Evolutionary conservation across 2,888 invertebrate species (phyloP), one percentile per base, ranked within the genome.

Genomic region (Vesta saturnalis): DNA sequence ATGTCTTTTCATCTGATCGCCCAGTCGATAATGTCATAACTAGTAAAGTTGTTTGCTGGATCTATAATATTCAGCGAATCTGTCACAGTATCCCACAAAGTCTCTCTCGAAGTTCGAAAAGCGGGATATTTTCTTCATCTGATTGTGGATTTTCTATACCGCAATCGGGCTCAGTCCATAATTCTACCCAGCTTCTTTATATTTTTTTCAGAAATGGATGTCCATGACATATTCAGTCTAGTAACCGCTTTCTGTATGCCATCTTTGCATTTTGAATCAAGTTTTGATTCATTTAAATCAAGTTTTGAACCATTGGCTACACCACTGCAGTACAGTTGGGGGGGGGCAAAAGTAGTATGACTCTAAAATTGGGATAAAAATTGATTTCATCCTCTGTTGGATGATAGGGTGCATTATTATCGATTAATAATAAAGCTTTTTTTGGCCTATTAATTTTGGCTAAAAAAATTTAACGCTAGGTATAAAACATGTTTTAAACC

Each of bases 281-380:
- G 46, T 66, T 61, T 23, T 66, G 61, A 61, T 66, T n/a, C n/a
- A n/a, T n/a, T n/a, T n/a, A n/a, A n/a, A n/a, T n/a, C n/a, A n/a
- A n/a, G n/a, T n/a, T n/a, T n/a, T n/a, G n/a, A n/a, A n/a, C 55
- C 43, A 66, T 56, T 4, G 63, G 63, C 23, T 63, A 63, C 14
- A 67, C 16, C 39, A 63, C 16, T 10, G 63, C 54, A 3, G 59
- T 67, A 56, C 58, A 67, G 14, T 49, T 63, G n/a, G n/a, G n/a
- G n/a, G 12, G 58, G 56, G 6, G 58, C n/a, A n/a, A 52, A 10
- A 67, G 14, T 49, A 22, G 63, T 58, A 67, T 57, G 39, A 65
- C 35, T 23, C 19, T 49, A 18, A 65, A 60, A 23, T 65, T 65
- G 19, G 58, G 49, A 65, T 65, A 23, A 52, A 18, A 12, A 60